Percentiles rank a stretch among this genome's conserved stretches.
phyloP scores from a whole-genome alignment of 2,113 vertebrate genomes.

The Dasyornis broadbenti region DNA sequence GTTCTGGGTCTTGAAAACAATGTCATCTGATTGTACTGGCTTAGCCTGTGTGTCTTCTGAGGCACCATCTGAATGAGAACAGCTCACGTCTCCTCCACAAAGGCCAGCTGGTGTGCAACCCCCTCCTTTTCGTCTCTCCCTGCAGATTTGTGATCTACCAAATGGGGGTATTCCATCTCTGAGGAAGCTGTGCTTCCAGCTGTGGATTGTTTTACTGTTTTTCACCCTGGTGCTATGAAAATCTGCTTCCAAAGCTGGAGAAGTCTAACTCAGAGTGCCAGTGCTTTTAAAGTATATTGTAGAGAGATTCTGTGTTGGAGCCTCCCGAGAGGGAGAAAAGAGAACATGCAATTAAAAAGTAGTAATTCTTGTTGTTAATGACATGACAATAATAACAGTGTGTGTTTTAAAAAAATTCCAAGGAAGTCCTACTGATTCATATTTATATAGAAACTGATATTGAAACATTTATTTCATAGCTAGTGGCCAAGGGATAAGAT shows the following conservation, averaged over 20 bases:
- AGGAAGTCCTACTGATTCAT: conserved; percentile 14
- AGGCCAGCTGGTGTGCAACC: not conserved
- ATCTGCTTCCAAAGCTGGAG: not conserved
- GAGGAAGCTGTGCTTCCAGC: not conserved
- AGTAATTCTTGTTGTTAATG: not conserved
- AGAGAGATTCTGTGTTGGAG: not conserved
- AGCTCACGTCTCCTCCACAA: not conserved
- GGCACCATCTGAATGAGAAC: not conserved
- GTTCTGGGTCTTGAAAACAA: conserved; percentile 48
- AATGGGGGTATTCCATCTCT: not conserved
- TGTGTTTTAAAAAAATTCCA: not conserved
- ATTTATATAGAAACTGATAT: conserved; percentile 36
- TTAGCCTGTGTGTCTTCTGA: not conserved
- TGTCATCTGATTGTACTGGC: not conserved
- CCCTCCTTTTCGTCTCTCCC: not conserved
- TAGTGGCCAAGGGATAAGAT: conserved; percentile 54
- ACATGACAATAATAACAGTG: not conserved
- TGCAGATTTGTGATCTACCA: not conserved
- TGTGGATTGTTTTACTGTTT: not conserved
- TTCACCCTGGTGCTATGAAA: not conserved
- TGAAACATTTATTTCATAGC: conserved; percentile 53
- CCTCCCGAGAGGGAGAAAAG: not conserved
- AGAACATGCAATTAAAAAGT: conserved; percentile 34
- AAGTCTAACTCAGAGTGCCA: conserved; percentile 8
- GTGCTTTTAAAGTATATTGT: not conserved